Evolutionary conservation across 2,888 invertebrate species (phyloP).

Genomic region (Blastobasis lacticolella): DNA sequence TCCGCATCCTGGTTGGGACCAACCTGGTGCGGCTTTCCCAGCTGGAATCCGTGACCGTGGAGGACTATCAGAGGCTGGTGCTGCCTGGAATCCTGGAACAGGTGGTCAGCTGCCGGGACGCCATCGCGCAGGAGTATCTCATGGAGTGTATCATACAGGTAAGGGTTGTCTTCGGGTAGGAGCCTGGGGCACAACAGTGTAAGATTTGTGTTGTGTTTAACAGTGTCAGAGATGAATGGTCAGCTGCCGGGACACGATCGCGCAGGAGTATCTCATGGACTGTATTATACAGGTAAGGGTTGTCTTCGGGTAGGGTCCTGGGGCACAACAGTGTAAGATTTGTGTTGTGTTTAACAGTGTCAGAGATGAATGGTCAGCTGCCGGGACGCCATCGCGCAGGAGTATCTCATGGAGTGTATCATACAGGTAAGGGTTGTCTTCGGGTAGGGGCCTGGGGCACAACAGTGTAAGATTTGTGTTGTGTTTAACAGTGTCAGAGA

Average conservation of each 20-base stretch:
- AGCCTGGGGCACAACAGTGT: too few species aligned
- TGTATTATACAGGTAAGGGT: slow-evolving; percentile 93
- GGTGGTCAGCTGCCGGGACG: slow-evolving; percentile 97
- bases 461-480: too few species aligned
- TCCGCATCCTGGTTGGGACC: slow-evolving; percentile 97
- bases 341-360: too few species aligned
- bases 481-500: too few species aligned
- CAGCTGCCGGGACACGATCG: slow-evolving; percentile 97
- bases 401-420: slow-evolving; percentile 99
- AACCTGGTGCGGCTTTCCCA: slow-evolving; percentile 97
- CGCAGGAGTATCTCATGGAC: slow-evolving; percentile 99
- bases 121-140: slow-evolving; percentile 98
- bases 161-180: too few species aligned
- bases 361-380: slow-evolving; percentile 99
- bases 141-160: slow-evolving; percentile 99
- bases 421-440: slow-evolving; percentile 84
- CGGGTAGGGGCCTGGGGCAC: too few species aligned
- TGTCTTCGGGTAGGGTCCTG: too few species aligned
- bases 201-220: too few species aligned
- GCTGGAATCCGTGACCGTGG: slow-evolving; percentile 93
- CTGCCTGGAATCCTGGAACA: slow-evolving; percentile 98
- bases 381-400: slow-evolving; percentile 97
- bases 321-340: too few species aligned
- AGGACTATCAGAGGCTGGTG: slow-evolving; percentile 88
- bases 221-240: too few species aligned